phyloP scores from a whole-genome alignment of 2,113 vertebrate species.

The Benitochromis conjunctus region DNA sequence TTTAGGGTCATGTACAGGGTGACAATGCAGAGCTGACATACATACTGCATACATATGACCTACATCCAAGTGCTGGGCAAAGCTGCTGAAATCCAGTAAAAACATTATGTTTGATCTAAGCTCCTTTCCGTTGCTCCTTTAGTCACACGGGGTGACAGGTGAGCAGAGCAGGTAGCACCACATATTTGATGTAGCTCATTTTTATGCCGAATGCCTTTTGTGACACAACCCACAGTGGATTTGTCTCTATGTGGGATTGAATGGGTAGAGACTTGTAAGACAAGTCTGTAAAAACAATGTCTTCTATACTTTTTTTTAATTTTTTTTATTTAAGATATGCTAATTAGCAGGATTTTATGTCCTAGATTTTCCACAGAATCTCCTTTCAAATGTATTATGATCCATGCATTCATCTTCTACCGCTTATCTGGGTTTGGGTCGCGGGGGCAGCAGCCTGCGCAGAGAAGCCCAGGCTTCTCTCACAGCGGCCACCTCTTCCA shows the following conservation, averaged over 20 bases:
- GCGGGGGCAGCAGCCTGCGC: rapidly evolving
- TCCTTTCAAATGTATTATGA: neutral
- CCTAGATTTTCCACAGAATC: rapidly evolving
- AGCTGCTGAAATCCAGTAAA: neutral
- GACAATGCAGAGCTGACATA: neutral
- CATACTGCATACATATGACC: neutral
- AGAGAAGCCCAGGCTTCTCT: neutral
- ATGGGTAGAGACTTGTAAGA: neutral
- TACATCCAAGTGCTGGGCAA: neutral
- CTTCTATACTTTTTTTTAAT: neutral
- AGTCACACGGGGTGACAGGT: neutral
- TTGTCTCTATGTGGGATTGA: neutral
- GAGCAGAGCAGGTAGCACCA: neutral
- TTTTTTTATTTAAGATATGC: neutral
- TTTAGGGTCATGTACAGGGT: conserved; percentile 23
- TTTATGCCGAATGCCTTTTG: neutral
- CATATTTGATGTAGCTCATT: neutral
- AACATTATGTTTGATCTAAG: neutral
- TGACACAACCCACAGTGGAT: neutral
- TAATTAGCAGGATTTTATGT: neutral
- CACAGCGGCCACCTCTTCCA: neutral
- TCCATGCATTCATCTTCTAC: neutral
- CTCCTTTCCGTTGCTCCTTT: neutral
- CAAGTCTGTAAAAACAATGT: neutral
- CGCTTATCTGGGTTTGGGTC: neutral